Evolutionary conservation across 2,888 invertebrate genomes (phyloP).

Genomic region (Aphelenchoides bicaudatus): DNA sequence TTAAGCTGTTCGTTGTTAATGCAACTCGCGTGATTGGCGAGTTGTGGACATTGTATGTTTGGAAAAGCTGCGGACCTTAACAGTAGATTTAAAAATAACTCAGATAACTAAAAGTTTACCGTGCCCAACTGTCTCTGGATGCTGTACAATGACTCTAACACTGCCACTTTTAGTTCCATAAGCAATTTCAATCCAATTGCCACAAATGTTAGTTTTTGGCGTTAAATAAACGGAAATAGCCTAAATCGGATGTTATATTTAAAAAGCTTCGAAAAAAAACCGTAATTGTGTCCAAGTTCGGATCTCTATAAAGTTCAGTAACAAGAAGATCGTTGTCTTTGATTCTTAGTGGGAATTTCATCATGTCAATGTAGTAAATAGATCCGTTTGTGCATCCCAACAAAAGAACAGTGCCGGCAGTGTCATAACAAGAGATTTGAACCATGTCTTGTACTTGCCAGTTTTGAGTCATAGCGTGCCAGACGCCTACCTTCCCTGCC

Average conservation of each 20-base stretch:
- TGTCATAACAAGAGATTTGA: slow-evolving; percentile 90
- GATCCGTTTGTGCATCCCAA: slow-evolving; percentile 87
- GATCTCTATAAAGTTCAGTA: slow-evolving; percentile 87
- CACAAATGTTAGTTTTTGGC: slow-evolving; percentile 74
- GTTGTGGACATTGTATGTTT: slow-evolving; percentile 56
- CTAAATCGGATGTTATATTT: not conserved
- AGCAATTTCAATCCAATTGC: slow-evolving; percentile 99
- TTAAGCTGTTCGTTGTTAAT: slow-evolving; percentile 86
- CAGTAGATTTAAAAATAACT: slow-evolving; percentile 65
- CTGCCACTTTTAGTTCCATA: slow-evolving; percentile 89
- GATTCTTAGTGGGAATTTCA: slow-evolving; percentile 96
- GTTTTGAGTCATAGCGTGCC: slow-evolving; percentile 97
- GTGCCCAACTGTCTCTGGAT: slow-evolving; percentile 84
- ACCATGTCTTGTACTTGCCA: slow-evolving; percentile 87
- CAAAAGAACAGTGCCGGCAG: slow-evolving; percentile 82
- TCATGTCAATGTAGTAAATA: slow-evolving; percentile 77
- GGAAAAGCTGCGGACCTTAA: slow-evolving; percentile 94
- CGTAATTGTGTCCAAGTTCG: slow-evolving; percentile 88
- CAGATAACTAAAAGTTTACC: not conserved
- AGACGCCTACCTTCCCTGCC: slow-evolving; percentile 91
- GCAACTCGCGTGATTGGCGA: slow-evolving; percentile 62
- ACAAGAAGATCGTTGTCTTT: slow-evolving; percentile 96
- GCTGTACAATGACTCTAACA: slow-evolving; percentile 93
- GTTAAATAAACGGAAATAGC: slow-evolving; percentile 11
- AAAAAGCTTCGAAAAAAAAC: too few species aligned